Evolutionary conservation across 2,797 vertebrate genomes (phyloP).

Genomic region (Tenualosa thibaudeaui): DNA sequence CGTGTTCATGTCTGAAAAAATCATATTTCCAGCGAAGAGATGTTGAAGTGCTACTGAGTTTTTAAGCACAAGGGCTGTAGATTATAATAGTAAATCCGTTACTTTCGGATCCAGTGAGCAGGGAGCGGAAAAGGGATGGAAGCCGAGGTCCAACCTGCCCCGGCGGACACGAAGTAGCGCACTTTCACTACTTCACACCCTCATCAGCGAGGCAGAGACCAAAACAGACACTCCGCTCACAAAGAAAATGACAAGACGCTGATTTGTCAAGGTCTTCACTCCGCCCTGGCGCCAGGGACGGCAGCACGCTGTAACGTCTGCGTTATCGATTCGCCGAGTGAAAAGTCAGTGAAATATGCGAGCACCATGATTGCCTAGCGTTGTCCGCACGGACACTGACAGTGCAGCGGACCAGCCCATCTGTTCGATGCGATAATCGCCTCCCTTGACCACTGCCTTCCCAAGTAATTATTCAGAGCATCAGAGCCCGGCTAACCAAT

Average conservation of each 20-base stretch:
- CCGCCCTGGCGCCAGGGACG: not conserved
- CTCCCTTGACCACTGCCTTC: conserved; percentile 81
- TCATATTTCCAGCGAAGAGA: conserved; percentile 85
- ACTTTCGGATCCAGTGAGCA: conserved; percentile 63
- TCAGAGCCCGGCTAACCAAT: conserved; percentile 79
- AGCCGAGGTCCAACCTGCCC: conserved; percentile 62
- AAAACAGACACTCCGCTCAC: not conserved
- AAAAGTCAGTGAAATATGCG: conserved; percentile 29
- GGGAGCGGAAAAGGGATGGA: conserved; percentile 37
- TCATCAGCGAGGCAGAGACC: not conserved
- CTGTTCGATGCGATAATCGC: conserved; percentile 87
- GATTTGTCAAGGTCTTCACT: not conserved
- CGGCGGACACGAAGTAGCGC: conserved; percentile 62
- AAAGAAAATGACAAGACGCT: conserved; percentile 24
- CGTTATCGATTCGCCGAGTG: conserved; percentile 26
- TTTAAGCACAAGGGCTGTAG: not conserved
- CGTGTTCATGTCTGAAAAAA: conserved; percentile 96
- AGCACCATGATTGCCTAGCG: conserved; percentile 60
- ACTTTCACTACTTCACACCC: conserved; percentile 42
- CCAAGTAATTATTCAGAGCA: conserved; percentile 86
- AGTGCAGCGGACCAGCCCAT: conserved; percentile 81
- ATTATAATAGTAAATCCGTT: conserved; percentile 70
- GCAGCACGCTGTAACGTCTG: conserved; percentile 19
- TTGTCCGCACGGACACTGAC: conserved; percentile 71
- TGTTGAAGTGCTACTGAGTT: not conserved